Conservation (phyloP, 2,113 vertebrate genomes). For the Dicaeum eximium region DNA sequence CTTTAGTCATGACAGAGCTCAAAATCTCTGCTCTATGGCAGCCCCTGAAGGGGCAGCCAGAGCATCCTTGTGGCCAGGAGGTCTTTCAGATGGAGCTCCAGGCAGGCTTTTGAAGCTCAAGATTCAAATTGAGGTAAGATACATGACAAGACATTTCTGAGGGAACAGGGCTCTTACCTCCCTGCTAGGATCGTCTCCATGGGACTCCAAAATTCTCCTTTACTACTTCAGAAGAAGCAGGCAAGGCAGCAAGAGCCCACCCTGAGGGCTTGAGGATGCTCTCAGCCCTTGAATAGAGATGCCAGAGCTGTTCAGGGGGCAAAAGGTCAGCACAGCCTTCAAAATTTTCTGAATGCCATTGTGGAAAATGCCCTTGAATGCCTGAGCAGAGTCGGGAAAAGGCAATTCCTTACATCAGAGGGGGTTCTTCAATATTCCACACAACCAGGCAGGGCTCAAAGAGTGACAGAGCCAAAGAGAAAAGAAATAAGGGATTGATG, state of each 20-base stretch:
- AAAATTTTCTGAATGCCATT: not conserved
- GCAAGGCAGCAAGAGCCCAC: not conserved
- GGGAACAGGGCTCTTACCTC: not conserved
- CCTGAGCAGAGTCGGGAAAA: not conserved
- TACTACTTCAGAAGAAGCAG: not conserved
- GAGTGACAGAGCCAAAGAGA: not conserved
- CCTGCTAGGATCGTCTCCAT: not conserved
- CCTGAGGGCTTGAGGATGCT: not conserved
- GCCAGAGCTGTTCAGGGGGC: not conserved
- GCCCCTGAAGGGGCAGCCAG: not conserved
- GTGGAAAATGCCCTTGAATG: not conserved
- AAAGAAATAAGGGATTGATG: not conserved
- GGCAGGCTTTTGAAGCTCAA: not conserved
- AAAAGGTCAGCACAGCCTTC: not conserved
- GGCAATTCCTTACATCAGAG: not conserved
- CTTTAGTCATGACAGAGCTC: not conserved
- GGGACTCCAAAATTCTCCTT: not conserved
- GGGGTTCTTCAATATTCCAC: fast-evolving
- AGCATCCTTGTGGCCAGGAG: not conserved
- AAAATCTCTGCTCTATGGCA: not conserved
- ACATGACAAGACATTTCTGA: not conserved
- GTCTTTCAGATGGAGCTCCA: not conserved
- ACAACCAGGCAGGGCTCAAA: not conserved
- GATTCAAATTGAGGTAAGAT: not conserved
- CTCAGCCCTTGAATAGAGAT: not conserved